phyloP scores from a whole-genome alignment of 2,888 invertebrate genomes.

The Pardosa pseudoannulata region DNA sequence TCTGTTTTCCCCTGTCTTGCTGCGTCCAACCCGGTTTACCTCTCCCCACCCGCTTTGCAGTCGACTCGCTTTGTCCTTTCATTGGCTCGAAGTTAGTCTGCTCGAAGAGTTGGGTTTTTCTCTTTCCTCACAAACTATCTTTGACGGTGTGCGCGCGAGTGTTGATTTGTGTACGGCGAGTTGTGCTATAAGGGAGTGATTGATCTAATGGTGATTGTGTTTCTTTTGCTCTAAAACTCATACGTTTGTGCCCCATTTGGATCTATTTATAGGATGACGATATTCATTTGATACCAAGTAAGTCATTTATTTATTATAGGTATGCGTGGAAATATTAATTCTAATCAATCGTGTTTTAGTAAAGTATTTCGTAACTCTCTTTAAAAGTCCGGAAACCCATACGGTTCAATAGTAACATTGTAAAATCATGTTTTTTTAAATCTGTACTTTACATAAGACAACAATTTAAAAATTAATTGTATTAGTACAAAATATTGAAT shows the following conservation, averaged over 20 bases:
- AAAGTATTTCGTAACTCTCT: too few relatives aligned
- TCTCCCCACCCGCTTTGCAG: constrained; percentile 29
- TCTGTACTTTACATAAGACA: too few relatives aligned
- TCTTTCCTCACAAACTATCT: constrained; percentile 17
- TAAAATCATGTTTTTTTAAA: too few relatives aligned
- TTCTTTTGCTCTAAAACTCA: neutral
- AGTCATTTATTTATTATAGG: too few relatives aligned
- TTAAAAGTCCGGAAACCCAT: too few relatives aligned
- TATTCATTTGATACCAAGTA: neutral
- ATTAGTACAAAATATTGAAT: too few relatives aligned
- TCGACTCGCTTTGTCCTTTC: constrained; percentile 33
- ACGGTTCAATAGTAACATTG: too few relatives aligned
- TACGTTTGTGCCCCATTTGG: neutral
- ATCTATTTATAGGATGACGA: neutral
- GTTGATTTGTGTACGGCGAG: neutral
- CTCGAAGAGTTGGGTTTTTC: constrained; percentile 4
- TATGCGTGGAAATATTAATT: too few relatives aligned
- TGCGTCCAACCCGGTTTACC: constrained; percentile 14
- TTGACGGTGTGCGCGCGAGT: constrained; percentile 28
- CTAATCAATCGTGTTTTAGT: too few relatives aligned
- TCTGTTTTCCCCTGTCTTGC: neutral
- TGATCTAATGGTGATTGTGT: neutral
- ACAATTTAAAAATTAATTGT: too few relatives aligned
- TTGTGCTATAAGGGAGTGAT: neutral
- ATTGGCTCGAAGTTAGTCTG: constrained; percentile 54